phyloP scores from a whole-genome alignment of 2,797 vertebrate species.

The Fringilla coelebs region DNA sequence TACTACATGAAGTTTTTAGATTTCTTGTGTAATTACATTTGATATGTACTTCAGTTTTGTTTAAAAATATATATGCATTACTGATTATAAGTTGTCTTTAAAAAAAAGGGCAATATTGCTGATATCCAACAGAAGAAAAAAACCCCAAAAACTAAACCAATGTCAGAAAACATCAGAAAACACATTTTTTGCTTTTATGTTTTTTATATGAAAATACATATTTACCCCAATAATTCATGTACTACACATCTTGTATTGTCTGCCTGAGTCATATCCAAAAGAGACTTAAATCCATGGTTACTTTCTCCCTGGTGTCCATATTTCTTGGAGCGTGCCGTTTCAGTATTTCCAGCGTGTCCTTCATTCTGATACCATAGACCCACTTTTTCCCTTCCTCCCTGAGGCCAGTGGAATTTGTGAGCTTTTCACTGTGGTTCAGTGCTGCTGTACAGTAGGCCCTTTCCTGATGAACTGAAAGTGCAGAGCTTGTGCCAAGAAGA shows the following conservation, averaged over 20 bases:
- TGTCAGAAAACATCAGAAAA: neutral
- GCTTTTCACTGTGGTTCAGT: neutral
- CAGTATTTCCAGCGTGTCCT: neutral
- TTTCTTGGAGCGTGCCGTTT: neutral
- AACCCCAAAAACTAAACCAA: neutral
- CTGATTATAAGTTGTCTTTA: neutral
- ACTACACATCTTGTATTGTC: neutral
- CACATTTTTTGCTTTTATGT: neutral
- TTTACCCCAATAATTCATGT: neutral
- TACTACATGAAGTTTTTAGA: neutral
- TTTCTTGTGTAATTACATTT: neutral
- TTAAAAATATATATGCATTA: neutral
- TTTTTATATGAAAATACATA: neutral
- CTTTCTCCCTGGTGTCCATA: neutral
- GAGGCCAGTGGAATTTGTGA: neutral
- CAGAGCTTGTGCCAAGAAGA: neutral
- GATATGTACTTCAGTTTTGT: neutral
- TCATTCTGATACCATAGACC: neutral
- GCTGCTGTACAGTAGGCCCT: neutral
- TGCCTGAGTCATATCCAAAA: neutral
- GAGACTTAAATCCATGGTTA: neutral
- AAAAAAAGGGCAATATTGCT: neutral
- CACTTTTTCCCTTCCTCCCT: rapidly evolving
- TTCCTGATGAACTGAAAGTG: neutral
- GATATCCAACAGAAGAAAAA: neutral